Conservation (phyloP, 2,888 invertebrate genomes). For the Ceraclea dissimilis region DNA sequence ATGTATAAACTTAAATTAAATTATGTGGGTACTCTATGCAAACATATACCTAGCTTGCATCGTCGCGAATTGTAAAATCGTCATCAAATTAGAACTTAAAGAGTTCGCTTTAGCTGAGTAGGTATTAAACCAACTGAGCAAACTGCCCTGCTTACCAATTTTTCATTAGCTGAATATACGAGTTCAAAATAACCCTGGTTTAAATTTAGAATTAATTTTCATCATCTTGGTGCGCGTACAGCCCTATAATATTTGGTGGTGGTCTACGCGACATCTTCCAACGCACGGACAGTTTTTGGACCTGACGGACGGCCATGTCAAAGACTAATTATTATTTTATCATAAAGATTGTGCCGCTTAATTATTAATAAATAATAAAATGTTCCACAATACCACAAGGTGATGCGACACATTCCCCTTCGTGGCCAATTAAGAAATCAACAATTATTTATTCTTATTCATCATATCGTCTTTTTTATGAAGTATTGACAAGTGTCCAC, state of each 20-base stretch:
- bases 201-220: no score
- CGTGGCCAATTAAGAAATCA: constrained; percentile 1
- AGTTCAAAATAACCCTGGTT: no score
- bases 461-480: neutral
- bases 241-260: neutral
- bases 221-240: no score
- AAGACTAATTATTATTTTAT: constrained; percentile 5
- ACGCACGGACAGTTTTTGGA: neutral
- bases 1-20: no score
- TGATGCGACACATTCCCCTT: neutral
- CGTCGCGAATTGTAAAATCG: no score
- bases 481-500: neutral
- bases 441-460: neutral
- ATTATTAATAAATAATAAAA: neutral
- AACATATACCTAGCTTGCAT: no score
- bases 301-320: neutral
- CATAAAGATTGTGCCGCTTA: constrained; percentile 2
- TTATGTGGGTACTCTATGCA: no score
- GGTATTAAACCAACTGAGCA: no score
- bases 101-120: no score
- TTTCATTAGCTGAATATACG: no score
- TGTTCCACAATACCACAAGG: neutral
- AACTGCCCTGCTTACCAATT: no score
- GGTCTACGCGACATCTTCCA: neutral
- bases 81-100: no score